Evolutionary conservation across 37 sponge, comb jelly and placozoan genomes (phyloP).

Genomic region (Chondrosia reniformis): DNA sequence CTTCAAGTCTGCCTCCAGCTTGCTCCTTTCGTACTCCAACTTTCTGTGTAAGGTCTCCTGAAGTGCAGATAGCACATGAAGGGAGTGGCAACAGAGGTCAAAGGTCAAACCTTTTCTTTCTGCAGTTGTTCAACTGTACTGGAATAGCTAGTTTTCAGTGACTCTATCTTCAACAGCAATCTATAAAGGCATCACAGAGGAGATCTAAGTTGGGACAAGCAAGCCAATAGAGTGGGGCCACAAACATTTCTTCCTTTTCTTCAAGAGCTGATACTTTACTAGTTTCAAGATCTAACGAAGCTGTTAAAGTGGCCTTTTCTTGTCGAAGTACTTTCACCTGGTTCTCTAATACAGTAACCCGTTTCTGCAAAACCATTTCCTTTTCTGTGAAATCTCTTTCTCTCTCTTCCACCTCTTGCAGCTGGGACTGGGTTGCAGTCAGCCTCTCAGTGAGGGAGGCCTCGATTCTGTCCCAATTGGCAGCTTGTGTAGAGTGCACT

Average conservation of each 20-base stretch:
- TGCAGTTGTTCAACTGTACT: conserved; percentile 50
- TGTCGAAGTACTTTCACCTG: conserved; percentile 45
- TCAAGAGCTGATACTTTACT: conserved; percentile 59
- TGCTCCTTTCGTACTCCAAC: conserved; percentile 69
- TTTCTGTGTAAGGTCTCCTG: conserved; percentile 63
- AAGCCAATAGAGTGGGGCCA: not conserved
- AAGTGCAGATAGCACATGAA: not conserved
- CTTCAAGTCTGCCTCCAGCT: conserved; percentile 62
- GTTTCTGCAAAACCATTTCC: conserved; percentile 36
- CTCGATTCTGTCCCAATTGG: conserved; percentile 88
- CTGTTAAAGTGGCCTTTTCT: conserved; percentile 65
- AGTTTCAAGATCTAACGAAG: conserved; percentile 65
- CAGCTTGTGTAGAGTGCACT: conserved; percentile 66
- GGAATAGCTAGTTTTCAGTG: conserved; percentile 32
- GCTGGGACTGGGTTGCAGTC: conserved; percentile 55
- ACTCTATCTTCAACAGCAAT: conserved; percentile 49
- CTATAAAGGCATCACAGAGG: conserved; percentile 20
- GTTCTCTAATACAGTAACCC: conserved; percentile 42
- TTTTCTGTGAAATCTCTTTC: conserved; percentile 60
- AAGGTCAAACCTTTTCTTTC: conserved; percentile 60
- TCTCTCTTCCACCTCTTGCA: conserved; percentile 45
- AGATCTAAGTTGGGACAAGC: not conserved
- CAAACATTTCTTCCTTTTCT: conserved; percentile 63
- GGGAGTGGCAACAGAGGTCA: not conserved
- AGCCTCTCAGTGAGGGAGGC: conserved; percentile 74